Base-by-base conservation (phyloP, 2,797 vertebrate species). In the Takifugu rubripes region DNA sequence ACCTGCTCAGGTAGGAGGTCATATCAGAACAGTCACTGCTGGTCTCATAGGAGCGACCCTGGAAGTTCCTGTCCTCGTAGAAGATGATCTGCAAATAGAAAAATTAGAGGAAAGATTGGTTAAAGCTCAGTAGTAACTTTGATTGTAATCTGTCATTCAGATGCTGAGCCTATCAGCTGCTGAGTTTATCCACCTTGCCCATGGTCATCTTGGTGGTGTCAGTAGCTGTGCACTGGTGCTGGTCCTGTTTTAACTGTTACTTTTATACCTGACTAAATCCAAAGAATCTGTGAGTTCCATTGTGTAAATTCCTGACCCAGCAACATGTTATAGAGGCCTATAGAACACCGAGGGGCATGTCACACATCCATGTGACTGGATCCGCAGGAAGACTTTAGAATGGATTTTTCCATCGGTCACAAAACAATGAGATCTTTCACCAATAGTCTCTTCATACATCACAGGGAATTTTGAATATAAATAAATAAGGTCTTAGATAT, bases 41-140 rank as follows among this genome's bases (percentile, higher is more conserved):
- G 65, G 78, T 87, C 68, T 91, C 89, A 68, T 89, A 90, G 64
- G 76, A 88, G 52, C 84, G 87, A 31, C 89, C 87, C 86, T 85
- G 81, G 77, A 93, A 92, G 80, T 87, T 83, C 52, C 56, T 84
- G 14, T 88, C 85, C 76, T 87, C 85, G 57, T 79, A 87, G 55
- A 90, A 91, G 67, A 65, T 87, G 57, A 91, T 86, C 89, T 94
- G 64, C 42, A 46, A 56, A 56, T 64, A 51, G 40, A 46, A 16
- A 46, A 46, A n/a, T 7, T 7, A 21, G 17, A 46, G 6, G 16
- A n/a, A n/a, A 46, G 4, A 46, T 21, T 8, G 11, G 16, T n/a
- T 46, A 17, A n/a, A 45, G 16, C 44, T 45, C 16, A 7, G 17
- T 9, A 8, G 44, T 8, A 21, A 46, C 44, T 9, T 21, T 46